Base-by-base conservation (phyloP, 2,888 invertebrate genomes). In the Agonopterix arenella region DNA sequence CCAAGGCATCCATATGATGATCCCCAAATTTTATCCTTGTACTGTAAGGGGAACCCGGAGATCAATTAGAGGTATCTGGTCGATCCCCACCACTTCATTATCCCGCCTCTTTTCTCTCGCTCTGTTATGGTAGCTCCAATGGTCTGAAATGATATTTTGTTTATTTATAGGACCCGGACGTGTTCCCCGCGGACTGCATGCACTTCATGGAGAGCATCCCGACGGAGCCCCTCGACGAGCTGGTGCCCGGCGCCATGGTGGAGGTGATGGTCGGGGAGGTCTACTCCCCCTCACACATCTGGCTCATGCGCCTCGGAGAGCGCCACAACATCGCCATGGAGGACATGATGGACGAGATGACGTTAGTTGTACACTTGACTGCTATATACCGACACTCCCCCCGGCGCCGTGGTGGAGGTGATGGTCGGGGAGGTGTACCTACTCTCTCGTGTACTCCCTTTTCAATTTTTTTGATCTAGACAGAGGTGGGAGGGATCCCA, bases 241-340 rank as follows among this genome's bases (percentile, higher is more conserved):
- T 73, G 55, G 44, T 4, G 36, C 52, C 62, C 38, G 83, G 80
- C 44, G 68, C 61, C 55, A 67, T 73, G 76, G 61, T 90, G 7
- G 83, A 84, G 60, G 78, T 90, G 47, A 60, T 73, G 18, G 76
- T 91, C 45, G 88, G 80, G 11, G 91, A 85, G 76, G 84, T 91
- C 56, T 91, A 90, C 75, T 91, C 91, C 57, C 88, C 90, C 43
- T 89, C 90, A 28, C 91, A 91, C 72, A 89, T 91, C 73, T 91
- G 91, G 91, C 61, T 91, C 55, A 74, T 84, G 57, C 77, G 85
- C 10, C 77, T 81, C 50, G 80, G 81, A 0, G 67, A 74, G 0
- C 47, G 62, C 0, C 56, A 76, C 67, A 56, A 75, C 60, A 49
- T 67, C 49, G 80, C 82, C 56, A 74, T 91, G 70, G 80, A 90